Conservation (phyloP, 2,113 vertebrate genomes). For the Parus major region DNA sequence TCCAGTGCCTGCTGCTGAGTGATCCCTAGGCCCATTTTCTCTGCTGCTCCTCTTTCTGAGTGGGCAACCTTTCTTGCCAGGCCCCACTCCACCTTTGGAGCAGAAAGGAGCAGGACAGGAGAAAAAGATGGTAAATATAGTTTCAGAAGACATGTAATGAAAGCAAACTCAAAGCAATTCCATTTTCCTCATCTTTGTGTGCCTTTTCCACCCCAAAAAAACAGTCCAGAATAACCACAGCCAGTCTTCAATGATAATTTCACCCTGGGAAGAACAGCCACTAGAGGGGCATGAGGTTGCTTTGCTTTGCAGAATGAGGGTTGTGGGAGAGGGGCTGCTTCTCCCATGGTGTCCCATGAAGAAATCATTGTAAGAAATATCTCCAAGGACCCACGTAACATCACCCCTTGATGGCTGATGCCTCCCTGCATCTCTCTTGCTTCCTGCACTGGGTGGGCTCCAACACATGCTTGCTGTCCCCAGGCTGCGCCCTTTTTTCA, state of each 20-base stretch:
- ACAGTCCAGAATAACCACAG: background rate
- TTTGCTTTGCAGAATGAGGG: background rate
- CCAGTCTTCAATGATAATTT: background rate
- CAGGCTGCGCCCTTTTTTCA: background rate
- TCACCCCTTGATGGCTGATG: background rate
- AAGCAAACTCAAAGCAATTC: background rate
- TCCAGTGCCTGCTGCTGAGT: background rate
- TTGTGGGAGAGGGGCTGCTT: background rate
- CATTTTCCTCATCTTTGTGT: background rate
- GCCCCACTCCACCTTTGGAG: background rate
- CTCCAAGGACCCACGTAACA: fast-evolving
- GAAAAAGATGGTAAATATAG: background rate
- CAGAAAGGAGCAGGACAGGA: background rate
- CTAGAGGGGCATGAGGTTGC: background rate
- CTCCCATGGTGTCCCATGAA: background rate
- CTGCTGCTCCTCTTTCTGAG: fast-evolving
- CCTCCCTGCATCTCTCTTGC: background rate
- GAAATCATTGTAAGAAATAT: background rate
- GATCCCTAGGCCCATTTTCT: background rate
- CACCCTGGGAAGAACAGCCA: background rate
- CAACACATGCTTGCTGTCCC: background rate
- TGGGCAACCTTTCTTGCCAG: background rate
- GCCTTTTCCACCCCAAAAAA: fast-evolving
- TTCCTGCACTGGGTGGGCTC: background rate
- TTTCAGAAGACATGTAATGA: background rate